phyloP scores from a whole-genome alignment of 2,888 invertebrate species.

The Branchinecta sandiegonensis region DNA sequence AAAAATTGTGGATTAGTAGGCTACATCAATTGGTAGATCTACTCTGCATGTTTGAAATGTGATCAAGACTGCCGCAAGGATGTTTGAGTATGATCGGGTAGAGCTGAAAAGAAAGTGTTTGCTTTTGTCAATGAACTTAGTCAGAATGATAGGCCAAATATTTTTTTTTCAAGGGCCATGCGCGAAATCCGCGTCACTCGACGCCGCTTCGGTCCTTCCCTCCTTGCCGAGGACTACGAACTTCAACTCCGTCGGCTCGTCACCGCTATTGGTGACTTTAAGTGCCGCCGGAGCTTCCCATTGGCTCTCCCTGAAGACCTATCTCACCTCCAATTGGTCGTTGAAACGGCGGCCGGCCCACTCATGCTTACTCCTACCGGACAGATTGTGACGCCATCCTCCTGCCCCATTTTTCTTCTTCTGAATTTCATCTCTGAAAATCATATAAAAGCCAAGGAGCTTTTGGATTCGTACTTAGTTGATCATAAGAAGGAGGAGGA shows the following conservation, averaged over 20 bases:
- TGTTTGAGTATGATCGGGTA: too few species aligned
- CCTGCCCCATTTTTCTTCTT: constrained; percentile 71
- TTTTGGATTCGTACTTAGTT: constrained; percentile 57
- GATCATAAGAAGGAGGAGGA: constrained; percentile 66
- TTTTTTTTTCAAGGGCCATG: constrained; percentile 44
- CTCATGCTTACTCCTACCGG: constrained; percentile 85
- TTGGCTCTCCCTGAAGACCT: constrained; percentile 55
- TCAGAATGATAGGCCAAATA: too few species aligned
- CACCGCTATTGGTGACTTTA: constrained; percentile 65
- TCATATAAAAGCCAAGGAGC: constrained; percentile 54
- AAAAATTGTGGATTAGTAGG: too few species aligned
- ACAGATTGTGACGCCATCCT: constrained; percentile 79
- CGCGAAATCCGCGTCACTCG: constrained; percentile 67
- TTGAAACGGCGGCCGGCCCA: constrained; percentile 84
- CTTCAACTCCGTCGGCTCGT: constrained; percentile 64
- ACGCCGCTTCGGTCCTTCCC: constrained; percentile 78
- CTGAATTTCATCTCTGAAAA: constrained; percentile 67
- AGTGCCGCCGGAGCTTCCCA: constrained; percentile 50
- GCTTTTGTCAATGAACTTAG: too few species aligned
- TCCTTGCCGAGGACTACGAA: constrained; percentile 73
- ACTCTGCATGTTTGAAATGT: too few species aligned
- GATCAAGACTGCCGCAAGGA: too few species aligned
- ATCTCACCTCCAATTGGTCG: constrained; percentile 61
- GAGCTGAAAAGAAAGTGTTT: too few species aligned
- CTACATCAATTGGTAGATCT: too few species aligned